Base-by-base conservation (phyloP, 2,888 invertebrate genomes). In the Physocephala rufipes region DNA sequence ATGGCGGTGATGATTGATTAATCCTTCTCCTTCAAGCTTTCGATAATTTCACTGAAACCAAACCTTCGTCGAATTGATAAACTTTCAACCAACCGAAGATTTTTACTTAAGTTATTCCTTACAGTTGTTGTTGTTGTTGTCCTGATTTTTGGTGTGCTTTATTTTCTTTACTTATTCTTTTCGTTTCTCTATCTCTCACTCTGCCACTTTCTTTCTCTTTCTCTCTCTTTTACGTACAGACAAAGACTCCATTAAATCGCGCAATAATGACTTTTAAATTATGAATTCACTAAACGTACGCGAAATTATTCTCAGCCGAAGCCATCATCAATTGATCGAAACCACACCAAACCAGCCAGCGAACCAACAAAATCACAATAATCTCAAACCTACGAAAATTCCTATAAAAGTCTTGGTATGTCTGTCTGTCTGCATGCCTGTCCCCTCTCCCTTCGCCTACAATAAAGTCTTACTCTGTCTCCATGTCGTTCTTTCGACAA, bases 251-350 rank as follows among this genome's bases (percentile, higher is more conserved):
- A 47, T 53, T n/a, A 51, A 36, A 51, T 36, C 66, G 51, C 66
- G 67, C 67, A 67, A 67, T 67, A 67, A 67, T 67, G 24, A 67
- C 45, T 67, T 67, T 24, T 24, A 43, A 67, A 67, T 67, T 67
- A 67, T 81, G 78, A 82, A 82, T 82, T 82, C 82, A 82, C 79
- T 81, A 80, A 82, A 81, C 81, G 81, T 82, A 79, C 80, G 78
- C 80, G 79, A 81, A 81, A 79, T 80, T 80, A 81, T 80, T 78
- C 80, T 77, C 74, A 80, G 78, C 79, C 79, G 78, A 80, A 28
- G 36, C 53, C 53, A 55, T 55, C 53, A 53, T 53, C 58, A 58
- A 58, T 53, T 36, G 47, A 30, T 63, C 62, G 67, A 61, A 43
- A 19, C 61, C 59, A 70, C 70, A 58, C 61, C 59, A 70, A 71